These are phyloP conservation scores for Tadarida brasiliensis DNA, from an alignment of 2,797 vertebrate species.

Conservation along the genomic window DNA sequence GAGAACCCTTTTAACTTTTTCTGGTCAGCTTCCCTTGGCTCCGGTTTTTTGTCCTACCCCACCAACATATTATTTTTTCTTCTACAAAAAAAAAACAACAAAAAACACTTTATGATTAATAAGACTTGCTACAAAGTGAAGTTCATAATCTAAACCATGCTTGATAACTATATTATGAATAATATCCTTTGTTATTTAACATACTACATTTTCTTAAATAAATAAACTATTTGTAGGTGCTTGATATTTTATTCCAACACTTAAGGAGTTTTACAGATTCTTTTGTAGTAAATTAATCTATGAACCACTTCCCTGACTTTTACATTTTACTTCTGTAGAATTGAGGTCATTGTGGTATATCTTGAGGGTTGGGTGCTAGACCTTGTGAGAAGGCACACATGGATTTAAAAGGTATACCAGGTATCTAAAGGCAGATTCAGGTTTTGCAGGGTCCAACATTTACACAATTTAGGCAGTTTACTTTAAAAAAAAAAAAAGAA, in stretches of 20 bases:
- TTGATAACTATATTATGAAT: slow-evolving; percentile 1
- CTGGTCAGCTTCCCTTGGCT: not conserved
- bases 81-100: not conserved
- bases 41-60: not conserved
- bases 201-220: not conserved
- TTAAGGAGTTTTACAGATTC: not conserved
- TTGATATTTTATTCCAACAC: slow-evolving; percentile 2
- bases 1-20: not conserved
- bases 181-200: not conserved
- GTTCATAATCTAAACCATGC: not conserved
- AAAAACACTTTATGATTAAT: not conserved
- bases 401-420: not conserved
- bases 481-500: not conserved
- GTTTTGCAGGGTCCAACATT: not conserved
- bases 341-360: not conserved
- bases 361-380: not conserved
- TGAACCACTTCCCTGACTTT: not conserved
- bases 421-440: not conserved
- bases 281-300: not conserved
- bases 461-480: not conserved
- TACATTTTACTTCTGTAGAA: not conserved
- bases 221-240: not conserved
- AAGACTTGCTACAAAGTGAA: not conserved
- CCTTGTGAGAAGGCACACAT: not conserved
- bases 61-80: not conserved